Evolutionary conservation across 2,888 invertebrate genomes (phyloP), one percentile per base, ranked within the genome.

Genomic region (Hemaris fuciformis): DNA sequence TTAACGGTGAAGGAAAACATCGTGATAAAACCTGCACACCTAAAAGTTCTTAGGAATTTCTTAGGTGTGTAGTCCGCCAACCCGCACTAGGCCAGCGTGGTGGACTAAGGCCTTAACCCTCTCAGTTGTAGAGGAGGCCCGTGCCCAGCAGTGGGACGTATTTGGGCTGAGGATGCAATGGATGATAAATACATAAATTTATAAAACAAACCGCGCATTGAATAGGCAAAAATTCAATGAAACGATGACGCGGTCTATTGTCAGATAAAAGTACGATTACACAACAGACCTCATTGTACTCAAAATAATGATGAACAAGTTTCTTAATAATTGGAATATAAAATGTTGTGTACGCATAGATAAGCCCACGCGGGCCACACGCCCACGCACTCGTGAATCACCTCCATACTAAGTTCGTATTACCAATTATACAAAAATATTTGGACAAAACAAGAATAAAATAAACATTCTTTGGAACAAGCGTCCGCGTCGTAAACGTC

Each of bases 391-490:
- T n/a, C 46, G 23, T 23, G 27, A 18, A 18, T 53, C 27, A 53
- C 53, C 53, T 31, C 53, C 53, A 53, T 31, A 53, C n/a, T 10
- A 22, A 23, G 22, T 10, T 45, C 22, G 45, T 22, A 45, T 45
- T 31, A 31, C 53, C 53, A 53, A 53, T 53, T 53, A 53, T 18
- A 31, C 27, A 15, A 15, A 31, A 53, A 53, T 31, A 53, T 53
- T 53, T 18, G 31, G 27, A 31, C 53, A 53, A 31, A 53, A 53
- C 53, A 53, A 31, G 53, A 53, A 31, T 53, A 53, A 46, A 46
- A 46, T 27, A 53, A 53, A 27, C 53, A 53, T 53, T 53, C 31
- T 53, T 31, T 53, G 15, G 31, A 6, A 25, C 25, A 46, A 5
- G 6, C 1, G 18, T 53, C 53, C 5, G 6, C 1, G 18, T 53